These are phyloP conservation scores for Aphidius colemani DNA, from an alignment of 2,888 invertebrate genomes.

Conservation along the genomic window DNA sequence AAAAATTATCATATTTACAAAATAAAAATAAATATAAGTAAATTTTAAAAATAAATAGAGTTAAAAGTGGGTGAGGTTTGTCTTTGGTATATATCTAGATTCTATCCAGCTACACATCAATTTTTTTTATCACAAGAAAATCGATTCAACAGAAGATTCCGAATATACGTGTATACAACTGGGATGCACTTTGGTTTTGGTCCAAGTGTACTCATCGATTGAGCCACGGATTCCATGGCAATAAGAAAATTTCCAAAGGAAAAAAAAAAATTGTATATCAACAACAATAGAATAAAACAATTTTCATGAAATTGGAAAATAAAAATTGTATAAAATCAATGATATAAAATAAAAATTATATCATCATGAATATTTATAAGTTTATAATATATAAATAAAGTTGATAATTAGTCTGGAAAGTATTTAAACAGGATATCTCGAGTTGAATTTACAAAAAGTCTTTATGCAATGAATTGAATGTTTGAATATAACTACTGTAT, in stretches of 20 bases:
- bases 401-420: constrained; percentile 27
- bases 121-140: constrained; percentile 19
- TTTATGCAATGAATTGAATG: constrained; percentile 35
- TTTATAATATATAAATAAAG: constrained; percentile 18
- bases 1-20: too few species aligned
- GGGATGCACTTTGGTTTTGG: constrained; percentile 24
- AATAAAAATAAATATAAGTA: neutral
- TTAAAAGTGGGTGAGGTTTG: constrained; percentile 1
- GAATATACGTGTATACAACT: neutral
- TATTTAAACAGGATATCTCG: constrained; percentile 32
- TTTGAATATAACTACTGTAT: constrained; percentile 29
- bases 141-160: constrained; percentile 22
- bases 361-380: too few species aligned
- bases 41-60: constrained; percentile 5
- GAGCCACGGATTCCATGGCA: constrained; percentile 8
- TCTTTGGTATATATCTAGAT: too few species aligned
- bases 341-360: too few species aligned
- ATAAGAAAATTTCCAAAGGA: constrained; percentile 8
- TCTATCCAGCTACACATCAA: too few species aligned
- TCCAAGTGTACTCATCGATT: constrained; percentile 28
- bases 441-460: constrained; percentile 36
- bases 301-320: too few species aligned
- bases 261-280: constrained; percentile 6
- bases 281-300: neutral
- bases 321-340: too few species aligned